Evolutionary conservation across 2,797 vertebrate species (phyloP), one percentile per base, ranked within the genome.

Genomic region (Coracias cyanogaster): DNA sequence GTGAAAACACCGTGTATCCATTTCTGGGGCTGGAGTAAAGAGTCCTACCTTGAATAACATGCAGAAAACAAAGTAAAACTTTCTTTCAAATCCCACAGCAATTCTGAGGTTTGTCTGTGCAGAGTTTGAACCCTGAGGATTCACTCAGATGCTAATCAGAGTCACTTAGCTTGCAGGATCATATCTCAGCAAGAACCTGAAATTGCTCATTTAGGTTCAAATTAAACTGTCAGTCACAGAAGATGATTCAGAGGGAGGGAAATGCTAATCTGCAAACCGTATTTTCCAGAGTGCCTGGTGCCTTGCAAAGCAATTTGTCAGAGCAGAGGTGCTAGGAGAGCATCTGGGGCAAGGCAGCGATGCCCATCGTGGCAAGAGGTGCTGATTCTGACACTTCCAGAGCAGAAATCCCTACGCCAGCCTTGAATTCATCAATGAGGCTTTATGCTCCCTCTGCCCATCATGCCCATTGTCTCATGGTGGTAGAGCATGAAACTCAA

Each of bases 381-480:
- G 54, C 41, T 5, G 7, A 33, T 46, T 20, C 67, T 66, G 51
- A 24, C 21, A 43, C 26, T 15, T 15, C 10, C 21, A 57, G 41
- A 43, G 10, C 20, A 55, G 35, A 66, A 73, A 45, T 51, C 33
- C 41, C 37, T 39, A 28, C 35, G 18, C 15, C 17, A n/a, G n/a
- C 9, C 13, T 64, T 28, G 19, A 58, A 64, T 73, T 54, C 33
- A 9, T 37, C 4, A 5, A 11, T 24, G 26, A 46, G 35, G 26
- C 37, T 78, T 67, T 24, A 33, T 54, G 43, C 15, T 82, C 49
- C 31, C 51, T 54, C 45, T 81, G 46, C 37, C 33, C 84, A 41
- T n/a, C 1, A 0, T 21, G 37, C 15, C 60, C n/a, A 1, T 13
- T 52, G 25, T 12, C 2, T 2, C 31, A 1, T 0, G 31, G 60